Base-by-base conservation (phyloP, 1,140 invertebrate species). In the Drosophila littoralis region DNA sequence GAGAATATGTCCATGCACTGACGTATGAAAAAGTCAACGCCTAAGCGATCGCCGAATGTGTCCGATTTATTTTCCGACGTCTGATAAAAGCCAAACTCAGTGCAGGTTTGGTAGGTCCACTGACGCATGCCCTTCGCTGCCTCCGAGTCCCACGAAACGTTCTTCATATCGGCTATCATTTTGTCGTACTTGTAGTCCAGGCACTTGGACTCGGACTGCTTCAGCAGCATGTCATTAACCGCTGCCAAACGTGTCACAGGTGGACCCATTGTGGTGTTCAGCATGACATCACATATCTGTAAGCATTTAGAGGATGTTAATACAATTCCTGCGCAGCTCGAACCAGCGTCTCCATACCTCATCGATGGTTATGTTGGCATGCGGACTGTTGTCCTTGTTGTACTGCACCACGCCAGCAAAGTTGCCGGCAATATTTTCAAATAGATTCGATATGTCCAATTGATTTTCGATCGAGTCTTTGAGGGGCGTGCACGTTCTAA, bases 91-190 rank as follows among this genome's bases (percentile, higher is more conserved):
- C 97, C 98, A 93, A 98, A 99, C 92, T 99, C 98, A 13, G 96
- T 97, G 91, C 98, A 99, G 0, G 97, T 98, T 92, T 99, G 98
- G 91, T 98, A 99, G n/a, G 94, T 96, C 98, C 98, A 99, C 88
- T 97, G 97, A 0, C 97, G 94, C 68, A 94, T 95, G 91, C 95
- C 96, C 92, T 95, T 94, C 3, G 94, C 92, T 52, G 81, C 88
- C 51, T 94, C 92, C 22, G 93, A 93, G n/a, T 93, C 91, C 96
- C 96, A 98, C 1, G 94, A 93, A n/a, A 93, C 92, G 67, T 97
- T 95, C 74, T 94, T 94, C 88, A 98, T 91, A 51, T 95, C 94
- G 5, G 94, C 91, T 9, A 98, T 94, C 95, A 97, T 96, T 65
- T 96, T 96, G 9, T 93, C 92, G 81, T 98, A 98, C 57, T 94